phyloP scores from a whole-genome alignment of 2,113 vertebrate genomes.

The Camelus bactrianus region DNA sequence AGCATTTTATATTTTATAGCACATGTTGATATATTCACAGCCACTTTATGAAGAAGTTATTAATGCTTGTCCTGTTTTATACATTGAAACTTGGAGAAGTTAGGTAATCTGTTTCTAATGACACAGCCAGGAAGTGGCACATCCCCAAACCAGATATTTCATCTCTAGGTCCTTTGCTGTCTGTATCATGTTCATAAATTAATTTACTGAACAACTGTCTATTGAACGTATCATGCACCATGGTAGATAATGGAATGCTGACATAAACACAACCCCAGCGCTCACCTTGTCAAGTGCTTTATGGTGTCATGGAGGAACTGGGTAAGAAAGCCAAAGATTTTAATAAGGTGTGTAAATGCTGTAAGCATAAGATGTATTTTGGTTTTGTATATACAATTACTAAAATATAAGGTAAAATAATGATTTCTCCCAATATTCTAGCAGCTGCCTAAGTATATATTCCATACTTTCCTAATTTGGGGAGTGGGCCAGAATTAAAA shows the following conservation, averaged over 20 bases:
- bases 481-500: conserved; percentile 44
- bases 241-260: conserved; percentile 17
- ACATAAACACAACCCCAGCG: background rate
- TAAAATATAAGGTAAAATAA: conserved; percentile 46
- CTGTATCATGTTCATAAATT: background rate
- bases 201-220: background rate
- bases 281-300: background rate
- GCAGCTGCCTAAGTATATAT: background rate
- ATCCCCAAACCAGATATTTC: background rate
- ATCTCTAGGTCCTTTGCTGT: conserved; percentile 26
- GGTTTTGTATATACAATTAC: background rate
- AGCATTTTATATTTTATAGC: background rate
- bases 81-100: conserved; percentile 10
- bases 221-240: background rate
- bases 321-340: conserved; percentile 48
- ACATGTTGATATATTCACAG: background rate
- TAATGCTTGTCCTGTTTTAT: conserved; percentile 41
- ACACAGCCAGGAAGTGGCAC: background rate
- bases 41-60: background rate
- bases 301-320: background rate
- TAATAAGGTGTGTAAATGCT: conserved; percentile 22
- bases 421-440: background rate
- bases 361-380: conserved; percentile 13
- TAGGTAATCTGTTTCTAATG: conserved; percentile 46
- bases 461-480: conserved; percentile 20